Conservation (phyloP, 2,888 invertebrate species). For the Ditula angustiorana region DNA sequence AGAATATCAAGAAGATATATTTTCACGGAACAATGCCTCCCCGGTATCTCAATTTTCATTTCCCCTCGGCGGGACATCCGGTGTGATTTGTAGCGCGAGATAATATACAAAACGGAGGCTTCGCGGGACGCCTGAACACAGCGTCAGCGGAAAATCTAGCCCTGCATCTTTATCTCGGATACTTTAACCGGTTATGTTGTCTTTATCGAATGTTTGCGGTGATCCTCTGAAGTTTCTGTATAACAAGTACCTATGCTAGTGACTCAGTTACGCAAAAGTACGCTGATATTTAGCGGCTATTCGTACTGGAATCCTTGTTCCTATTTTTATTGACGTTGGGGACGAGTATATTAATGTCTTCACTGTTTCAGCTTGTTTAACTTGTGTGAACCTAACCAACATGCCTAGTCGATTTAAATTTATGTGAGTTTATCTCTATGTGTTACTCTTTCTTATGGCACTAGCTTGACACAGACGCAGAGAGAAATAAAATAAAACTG, state of each 20-base stretch:
- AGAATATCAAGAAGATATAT: slow-evolving; percentile 83
- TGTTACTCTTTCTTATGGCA: no score
- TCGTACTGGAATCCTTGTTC: slow-evolving; percentile 3
- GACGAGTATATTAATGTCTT: no score
- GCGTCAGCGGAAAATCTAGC: slow-evolving; percentile 74
- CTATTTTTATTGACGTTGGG: no score
- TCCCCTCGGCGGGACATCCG: slow-evolving; percentile 81
- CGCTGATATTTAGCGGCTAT: slow-evolving; percentile 13
- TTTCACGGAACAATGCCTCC: slow-evolving; percentile 83
- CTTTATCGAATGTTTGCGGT: slow-evolving; percentile 59
- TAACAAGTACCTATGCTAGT: slow-evolving; percentile 17
- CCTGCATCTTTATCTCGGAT: slow-evolving; percentile 67
- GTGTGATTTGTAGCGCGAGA: slow-evolving; percentile 83
- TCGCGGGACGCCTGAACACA: slow-evolving; percentile 69
- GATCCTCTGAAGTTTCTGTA: slow-evolving; percentile 51
- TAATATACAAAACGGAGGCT: slow-evolving; percentile 83
- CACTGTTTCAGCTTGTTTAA: no score
- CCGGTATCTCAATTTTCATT: slow-evolving; percentile 84
- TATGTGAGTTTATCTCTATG: no score
- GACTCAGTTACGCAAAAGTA: slow-evolving; percentile 13
- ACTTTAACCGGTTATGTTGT: slow-evolving; percentile 65
- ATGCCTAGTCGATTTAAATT: no score
- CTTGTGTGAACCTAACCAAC: no score
- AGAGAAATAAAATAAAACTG: no score
- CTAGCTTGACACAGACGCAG: no score